Evolutionary conservation across 2,113 vertebrate species (phyloP).

Genomic region (Uria aalge): DNA sequence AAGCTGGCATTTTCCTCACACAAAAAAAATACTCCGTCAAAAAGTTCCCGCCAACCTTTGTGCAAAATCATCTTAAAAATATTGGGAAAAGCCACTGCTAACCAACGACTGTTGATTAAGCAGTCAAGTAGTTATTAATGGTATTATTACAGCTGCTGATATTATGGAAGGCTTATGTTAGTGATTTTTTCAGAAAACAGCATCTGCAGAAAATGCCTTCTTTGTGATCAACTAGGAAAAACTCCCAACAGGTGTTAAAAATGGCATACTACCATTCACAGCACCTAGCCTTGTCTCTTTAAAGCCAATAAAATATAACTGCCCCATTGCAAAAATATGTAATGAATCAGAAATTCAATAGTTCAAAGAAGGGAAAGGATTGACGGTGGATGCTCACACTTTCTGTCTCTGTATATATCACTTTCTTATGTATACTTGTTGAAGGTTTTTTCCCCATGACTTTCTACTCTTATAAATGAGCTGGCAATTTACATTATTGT

Average conservation of each 20-base stretch:
- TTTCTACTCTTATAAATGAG: background rate
- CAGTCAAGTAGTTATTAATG: slow-evolving; percentile 8
- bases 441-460: background rate
- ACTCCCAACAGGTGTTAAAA: slow-evolving; percentile 25
- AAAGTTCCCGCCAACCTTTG: background rate
- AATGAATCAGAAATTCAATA: background rate
- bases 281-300: background rate
- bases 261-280: background rate
- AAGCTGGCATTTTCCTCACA: background rate
- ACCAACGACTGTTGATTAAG: background rate
- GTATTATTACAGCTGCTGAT: slow-evolving; percentile 54
- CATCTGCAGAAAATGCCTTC: slow-evolving; percentile 27
- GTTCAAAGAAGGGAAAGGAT: background rate
- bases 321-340: background rate
- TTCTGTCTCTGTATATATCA: background rate
- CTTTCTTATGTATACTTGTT: background rate
- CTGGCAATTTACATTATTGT: background rate
- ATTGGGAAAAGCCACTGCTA: background rate
- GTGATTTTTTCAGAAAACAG: slow-evolving; percentile 31
- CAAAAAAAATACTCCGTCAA: background rate
- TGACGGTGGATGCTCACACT: background rate
- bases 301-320: background rate
- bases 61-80: background rate
- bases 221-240: slow-evolving; percentile 29
- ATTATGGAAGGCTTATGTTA: slow-evolving; percentile 1